phyloP scores from a whole-genome alignment of 2,888 invertebrate species.

The Drosophila stalkeri region DNA sequence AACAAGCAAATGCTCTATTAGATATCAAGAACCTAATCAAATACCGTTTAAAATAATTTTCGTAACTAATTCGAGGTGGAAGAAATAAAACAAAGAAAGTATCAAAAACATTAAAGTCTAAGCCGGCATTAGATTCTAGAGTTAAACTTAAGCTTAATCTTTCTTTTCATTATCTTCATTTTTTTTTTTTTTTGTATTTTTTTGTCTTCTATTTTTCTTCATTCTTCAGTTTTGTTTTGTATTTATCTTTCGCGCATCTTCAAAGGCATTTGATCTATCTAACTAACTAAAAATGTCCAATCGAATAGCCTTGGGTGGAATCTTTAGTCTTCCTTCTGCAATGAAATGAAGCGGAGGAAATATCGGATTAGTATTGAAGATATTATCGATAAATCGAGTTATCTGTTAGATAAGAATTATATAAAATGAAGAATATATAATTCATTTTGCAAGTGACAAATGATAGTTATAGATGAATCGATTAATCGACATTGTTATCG shows the following conservation, averaged over 20 bases:
- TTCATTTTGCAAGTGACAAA: background rate
- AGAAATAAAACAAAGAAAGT: background rate
- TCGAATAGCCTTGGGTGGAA: conserved; percentile 72
- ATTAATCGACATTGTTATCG: background rate
- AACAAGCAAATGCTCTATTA: conserved; percentile 8
- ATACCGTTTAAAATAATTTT: conserved; percentile 29
- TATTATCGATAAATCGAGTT: background rate
- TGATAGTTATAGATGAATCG: background rate
- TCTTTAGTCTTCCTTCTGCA: conserved; percentile 79
- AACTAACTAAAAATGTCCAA: conserved; percentile 75
- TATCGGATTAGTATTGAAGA: conserved; percentile 6
- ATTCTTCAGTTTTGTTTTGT: conserved; percentile 39
- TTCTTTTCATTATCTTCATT: conserved; percentile 18
- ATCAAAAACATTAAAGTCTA: conserved; percentile 66
- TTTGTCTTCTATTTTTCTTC: conserved; percentile 25
- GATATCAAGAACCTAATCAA: conserved; percentile 2
- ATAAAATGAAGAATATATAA: too few species aligned
- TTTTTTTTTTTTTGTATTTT: conserved; percentile 8
- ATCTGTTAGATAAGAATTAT: background rate
- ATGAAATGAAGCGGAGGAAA: conserved; percentile 24
- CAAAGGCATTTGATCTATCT: conserved; percentile 81
- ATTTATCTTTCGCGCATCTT: conserved; percentile 70
- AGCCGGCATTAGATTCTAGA: conserved; percentile 81
- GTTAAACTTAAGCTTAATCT: conserved; percentile 46
- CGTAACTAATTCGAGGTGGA: conserved; percentile 49